Conservation (phyloP, 2,113 vertebrate species). For the Cygnus atratus region DNA sequence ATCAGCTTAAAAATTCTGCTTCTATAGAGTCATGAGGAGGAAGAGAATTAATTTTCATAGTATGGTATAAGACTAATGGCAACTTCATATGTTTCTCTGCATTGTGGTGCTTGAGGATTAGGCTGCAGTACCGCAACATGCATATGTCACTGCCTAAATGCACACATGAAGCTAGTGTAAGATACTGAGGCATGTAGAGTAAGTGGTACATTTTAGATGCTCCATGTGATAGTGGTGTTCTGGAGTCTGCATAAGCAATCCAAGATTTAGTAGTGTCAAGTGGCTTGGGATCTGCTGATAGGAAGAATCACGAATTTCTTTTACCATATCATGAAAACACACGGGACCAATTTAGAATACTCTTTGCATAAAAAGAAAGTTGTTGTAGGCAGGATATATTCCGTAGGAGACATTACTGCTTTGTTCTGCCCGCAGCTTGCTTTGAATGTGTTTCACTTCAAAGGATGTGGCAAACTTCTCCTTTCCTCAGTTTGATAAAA, state of each 20-base stretch:
- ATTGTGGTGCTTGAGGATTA: not conserved
- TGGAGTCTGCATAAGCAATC: not conserved
- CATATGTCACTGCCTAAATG: not conserved
- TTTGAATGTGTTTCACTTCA: not conserved
- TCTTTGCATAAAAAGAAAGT: not conserved
- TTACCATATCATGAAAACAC: not conserved
- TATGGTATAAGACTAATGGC: not conserved
- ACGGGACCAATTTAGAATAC: not conserved
- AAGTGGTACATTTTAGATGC: not conserved
- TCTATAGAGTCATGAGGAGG: not conserved
- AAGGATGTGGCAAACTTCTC: not conserved
- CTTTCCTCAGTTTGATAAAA: not conserved
- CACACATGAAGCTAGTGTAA: not conserved
- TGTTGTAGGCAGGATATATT: not conserved
- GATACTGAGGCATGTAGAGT: not conserved
- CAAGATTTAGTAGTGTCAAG: not conserved
- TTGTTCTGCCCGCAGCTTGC: not conserved
- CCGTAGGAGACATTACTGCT: not conserved
- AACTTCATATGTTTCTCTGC: not conserved
- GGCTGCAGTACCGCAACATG: not conserved
- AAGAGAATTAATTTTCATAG: not conserved
- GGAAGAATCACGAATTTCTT: not conserved
- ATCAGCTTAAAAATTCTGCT: not conserved
- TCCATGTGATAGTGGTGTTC: not conserved
- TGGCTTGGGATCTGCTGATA: not conserved